Evolutionary conservation across 2,113 vertebrate genomes (phyloP).

Genomic region (Lophius piscatorius): DNA sequence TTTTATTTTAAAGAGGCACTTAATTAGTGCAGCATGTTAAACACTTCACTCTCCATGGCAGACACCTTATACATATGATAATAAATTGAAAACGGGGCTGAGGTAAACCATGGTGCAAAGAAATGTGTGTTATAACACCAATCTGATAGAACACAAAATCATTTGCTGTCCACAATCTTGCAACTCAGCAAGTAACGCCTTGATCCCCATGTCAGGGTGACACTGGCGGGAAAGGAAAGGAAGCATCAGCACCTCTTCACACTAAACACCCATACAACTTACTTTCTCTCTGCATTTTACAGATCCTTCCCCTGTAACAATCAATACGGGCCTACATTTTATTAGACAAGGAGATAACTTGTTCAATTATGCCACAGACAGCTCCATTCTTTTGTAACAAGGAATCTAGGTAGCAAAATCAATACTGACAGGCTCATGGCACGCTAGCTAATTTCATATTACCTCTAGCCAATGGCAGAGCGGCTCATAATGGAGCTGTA

Average conservation of each 20-base stretch:
- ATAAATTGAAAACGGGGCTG: constrained; percentile 51
- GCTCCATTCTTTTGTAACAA: constrained; percentile 99
- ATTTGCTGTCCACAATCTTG: constrained; percentile 57
- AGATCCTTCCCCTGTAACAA: constrained; percentile 78
- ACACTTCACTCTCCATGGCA: constrained; percentile 60
- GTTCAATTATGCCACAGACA: constrained; percentile 99
- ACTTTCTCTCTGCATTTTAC: constrained; percentile 80
- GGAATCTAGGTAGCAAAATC: constrained; percentile 98
- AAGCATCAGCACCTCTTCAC: constrained; percentile 78
- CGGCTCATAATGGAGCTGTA: constrained; percentile 93
- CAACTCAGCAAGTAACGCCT: constrained; percentile 68
- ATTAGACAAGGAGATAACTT: constrained; percentile 99
- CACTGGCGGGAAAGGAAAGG: constrained; percentile 49
- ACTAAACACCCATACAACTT: constrained; percentile 83
- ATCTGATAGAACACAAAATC: constrained; percentile 48
- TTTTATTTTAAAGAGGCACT: constrained; percentile 36
- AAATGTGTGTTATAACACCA: constrained; percentile 41
- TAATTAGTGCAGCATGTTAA: constrained; percentile 72
- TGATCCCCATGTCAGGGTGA: constrained; percentile 69
- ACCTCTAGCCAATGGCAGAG: constrained; percentile 91
- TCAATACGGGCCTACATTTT: constrained; percentile 98
- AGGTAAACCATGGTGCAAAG: constrained; percentile 33
- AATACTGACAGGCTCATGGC: constrained; percentile 95
- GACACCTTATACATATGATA: constrained; percentile 55
- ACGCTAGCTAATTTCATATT: constrained; percentile 98